Conservation (phyloP, 2,797 vertebrate genomes). For the Sebastiscus albofasciatus region DNA sequence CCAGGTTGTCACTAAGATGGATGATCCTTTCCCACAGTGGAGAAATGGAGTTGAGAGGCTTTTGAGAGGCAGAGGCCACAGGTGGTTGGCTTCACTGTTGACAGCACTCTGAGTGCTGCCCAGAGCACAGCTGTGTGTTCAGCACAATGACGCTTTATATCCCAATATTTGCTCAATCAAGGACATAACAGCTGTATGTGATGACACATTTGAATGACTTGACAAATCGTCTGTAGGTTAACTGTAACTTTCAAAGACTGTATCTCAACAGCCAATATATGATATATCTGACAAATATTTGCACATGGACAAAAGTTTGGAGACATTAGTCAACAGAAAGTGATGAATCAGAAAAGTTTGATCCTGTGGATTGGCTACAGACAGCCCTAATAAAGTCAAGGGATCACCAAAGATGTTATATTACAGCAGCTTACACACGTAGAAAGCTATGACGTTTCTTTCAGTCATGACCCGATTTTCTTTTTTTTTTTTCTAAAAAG, state of each 20-base stretch:
- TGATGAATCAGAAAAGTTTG: not conserved
- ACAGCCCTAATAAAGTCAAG: not conserved
- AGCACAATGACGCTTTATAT: conserved; percentile 17
- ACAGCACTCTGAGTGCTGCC: conserved; percentile 41
- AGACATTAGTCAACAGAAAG: not conserved
- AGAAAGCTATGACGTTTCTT: too few species aligned
- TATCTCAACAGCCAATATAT: not conserved
- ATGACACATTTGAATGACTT: conserved; percentile 3
- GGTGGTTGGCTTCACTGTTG: conserved; percentile 47
- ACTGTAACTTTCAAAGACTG: not conserved
- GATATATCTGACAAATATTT: not conserved
- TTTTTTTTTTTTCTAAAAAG: too few species aligned
- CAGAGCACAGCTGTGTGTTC: conserved; percentile 40
- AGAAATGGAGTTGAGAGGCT: conserved; percentile 62
- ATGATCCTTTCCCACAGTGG: conserved; percentile 53
- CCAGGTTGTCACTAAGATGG: conserved; percentile 73
- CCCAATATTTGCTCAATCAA: conserved; percentile 12
- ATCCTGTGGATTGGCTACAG: too few species aligned
- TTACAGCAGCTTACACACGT: too few species aligned
- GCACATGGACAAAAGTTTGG: not conserved
- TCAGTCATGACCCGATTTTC: too few species aligned
- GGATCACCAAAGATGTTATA: not conserved
- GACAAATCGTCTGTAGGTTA: not conserved
- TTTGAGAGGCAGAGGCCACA: conserved; percentile 56
- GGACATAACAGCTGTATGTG: not conserved